Conservation (phyloP, 2,113 vertebrate species). For the Lophura nycthemera region DNA sequence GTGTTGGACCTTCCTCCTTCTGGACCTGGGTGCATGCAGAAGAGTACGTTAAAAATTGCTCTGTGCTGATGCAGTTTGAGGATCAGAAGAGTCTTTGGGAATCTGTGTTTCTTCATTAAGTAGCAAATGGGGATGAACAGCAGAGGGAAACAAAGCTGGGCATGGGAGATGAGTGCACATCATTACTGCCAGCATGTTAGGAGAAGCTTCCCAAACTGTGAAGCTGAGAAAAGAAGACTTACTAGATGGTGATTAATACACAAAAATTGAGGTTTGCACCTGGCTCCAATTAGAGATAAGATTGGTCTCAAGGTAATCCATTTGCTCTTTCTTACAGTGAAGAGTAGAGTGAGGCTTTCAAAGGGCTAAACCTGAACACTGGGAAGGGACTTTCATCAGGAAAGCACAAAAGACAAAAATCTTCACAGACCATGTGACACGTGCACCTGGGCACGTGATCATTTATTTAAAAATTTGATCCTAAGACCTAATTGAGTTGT, state of each 20-base stretch:
- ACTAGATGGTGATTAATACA: neutral
- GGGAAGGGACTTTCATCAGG: neutral
- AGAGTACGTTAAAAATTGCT: neutral
- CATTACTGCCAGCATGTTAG: neutral
- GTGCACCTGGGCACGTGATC: neutral
- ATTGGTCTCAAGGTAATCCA: neutral
- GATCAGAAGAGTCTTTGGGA: neutral
- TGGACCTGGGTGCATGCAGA: neutral
- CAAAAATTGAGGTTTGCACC: conserved; percentile 9
- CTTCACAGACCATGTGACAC: neutral
- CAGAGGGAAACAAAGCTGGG: neutral
- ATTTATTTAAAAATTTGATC: neutral
- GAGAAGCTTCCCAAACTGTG: neutral
- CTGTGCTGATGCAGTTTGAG: neutral
- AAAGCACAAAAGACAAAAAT: neutral
- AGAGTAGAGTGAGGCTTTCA: neutral
- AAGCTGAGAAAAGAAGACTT: neutral
- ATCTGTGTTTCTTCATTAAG: neutral
- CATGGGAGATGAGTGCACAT: neutral
- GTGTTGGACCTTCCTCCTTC: neutral
- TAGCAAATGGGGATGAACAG: neutral
- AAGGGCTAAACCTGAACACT: neutral
- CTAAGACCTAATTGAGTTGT: neutral
- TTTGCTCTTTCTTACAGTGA: neutral
- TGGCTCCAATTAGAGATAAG: conserved; percentile 4